These are phyloP conservation scores for Arremon brunneinucha DNA, from an alignment of 2,797 vertebrate species.

Conservation along the genomic window DNA sequence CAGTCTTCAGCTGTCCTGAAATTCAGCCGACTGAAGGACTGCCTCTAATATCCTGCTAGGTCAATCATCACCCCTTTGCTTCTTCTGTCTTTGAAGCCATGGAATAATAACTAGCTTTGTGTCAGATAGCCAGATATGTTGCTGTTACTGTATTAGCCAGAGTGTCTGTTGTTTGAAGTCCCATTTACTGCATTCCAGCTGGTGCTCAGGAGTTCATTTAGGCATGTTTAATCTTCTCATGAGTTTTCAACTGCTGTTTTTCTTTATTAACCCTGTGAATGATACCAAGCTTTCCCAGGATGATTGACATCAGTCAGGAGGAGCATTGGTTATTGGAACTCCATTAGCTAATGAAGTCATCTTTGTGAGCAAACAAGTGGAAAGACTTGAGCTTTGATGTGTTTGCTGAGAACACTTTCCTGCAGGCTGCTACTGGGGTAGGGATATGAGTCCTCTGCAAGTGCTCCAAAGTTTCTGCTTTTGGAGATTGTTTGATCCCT, in stretches of 20 bases:
- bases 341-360: neutral
- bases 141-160: neutral
- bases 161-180: slow-evolving; percentile 22
- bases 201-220: neutral
- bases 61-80: neutral
- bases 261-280: neutral
- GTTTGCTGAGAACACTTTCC: neutral
- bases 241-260: slow-evolving; percentile 1
- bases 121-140: neutral
- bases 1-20: neutral
- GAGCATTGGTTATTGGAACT: neutral
- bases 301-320: slow-evolving; percentile 3
- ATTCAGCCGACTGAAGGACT: neutral
- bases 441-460: neutral
- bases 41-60: neutral
- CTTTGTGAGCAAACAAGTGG: neutral
- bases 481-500: neutral
- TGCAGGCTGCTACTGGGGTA: neutral
- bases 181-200: neutral
- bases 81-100: slow-evolving; percentile 2
- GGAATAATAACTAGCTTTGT: neutral
- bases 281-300: neutral
- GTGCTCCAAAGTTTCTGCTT: neutral
- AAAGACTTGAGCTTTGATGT: neutral
- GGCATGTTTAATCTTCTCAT: slow-evolving; percentile 10